Evolutionary conservation across 2,797 vertebrate genomes (phyloP), one percentile per base, ranked within the genome.

Genomic region (Pyrocephalus nanus): DNA sequence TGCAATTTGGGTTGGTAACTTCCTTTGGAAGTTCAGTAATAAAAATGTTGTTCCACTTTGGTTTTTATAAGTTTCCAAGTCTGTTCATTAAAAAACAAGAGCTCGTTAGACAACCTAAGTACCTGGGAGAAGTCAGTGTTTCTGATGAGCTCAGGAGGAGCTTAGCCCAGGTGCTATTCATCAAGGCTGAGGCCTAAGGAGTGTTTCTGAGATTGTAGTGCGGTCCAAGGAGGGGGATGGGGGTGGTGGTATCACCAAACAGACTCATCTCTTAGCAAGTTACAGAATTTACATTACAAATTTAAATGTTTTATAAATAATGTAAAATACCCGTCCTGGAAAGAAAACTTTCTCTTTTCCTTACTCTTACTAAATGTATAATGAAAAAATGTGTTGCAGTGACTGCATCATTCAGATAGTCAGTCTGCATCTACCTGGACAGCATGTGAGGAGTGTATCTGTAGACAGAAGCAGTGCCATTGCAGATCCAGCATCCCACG

Each of bases 381-480:
- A 61, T 40, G 53, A 48, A 34, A 58, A 58, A 76, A 45, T 20
- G 8, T 45, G 26, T 45, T 60, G 53, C 53, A 81, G 43, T 2
- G 2, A 21, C 47, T 65, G 7, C 65, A 19, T 64, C 29, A 15
- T 75, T 78, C 50, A 67, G 4, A 5, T 62, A 47, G 26, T 15
- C 15, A 40, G 43, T 29, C 67, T 86, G 27, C 22, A 23, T 71
- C 67, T 71, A 15, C 32, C 42, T 83, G 32, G 79, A n/a, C 30
- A n/a, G 45, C 23, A 9, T 2, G 1, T 50, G 20, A n/a, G 15
- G 23, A 45, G 27, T 60, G n/a, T 19, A 36, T 65, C 36, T 70
- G 18, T 19, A 55, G 51, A 73, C 22, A 40, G 42, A 64, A 69
- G 30, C 15, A 34, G 36, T 1, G 1, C 26, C 3, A 0, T 0